These are phyloP conservation scores for Dufourea novaeangliae DNA, from an alignment of 1,140 invertebrate species.

Conservation along the genomic window DNA sequence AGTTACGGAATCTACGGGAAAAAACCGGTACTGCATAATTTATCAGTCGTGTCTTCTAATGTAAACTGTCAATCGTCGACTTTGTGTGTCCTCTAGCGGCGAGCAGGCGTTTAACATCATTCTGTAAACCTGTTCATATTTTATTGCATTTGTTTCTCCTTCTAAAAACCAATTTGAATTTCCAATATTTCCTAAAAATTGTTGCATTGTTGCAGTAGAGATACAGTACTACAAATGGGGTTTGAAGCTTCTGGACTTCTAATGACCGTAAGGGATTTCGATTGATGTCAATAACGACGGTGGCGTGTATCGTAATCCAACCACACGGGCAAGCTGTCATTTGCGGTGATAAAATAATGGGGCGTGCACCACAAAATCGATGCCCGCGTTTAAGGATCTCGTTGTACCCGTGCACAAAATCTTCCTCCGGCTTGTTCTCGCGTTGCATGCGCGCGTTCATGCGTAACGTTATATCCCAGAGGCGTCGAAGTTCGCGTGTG, in stretches of 20 bases:
- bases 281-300: too few relatives aligned
- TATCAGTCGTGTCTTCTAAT: background rate
- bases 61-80: background rate
- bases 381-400: slow-evolving; percentile 16
- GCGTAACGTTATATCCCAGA: background rate
- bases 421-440: slow-evolving; percentile 2
- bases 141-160: too few relatives aligned
- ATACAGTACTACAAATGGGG: too few relatives aligned
- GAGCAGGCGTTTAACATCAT: too few relatives aligned
- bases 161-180: too few relatives aligned
- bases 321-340: background rate
- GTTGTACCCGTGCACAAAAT: slow-evolving; percentile 9
- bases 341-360: slow-evolving; percentile 26
- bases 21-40: background rate
- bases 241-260: too few relatives aligned
- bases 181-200: too few relatives aligned
- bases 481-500: slow-evolving; percentile 40
- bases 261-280: too few relatives aligned
- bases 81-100: background rate
- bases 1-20: background rate
- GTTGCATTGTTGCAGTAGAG: too few relatives aligned
- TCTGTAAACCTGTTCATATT: too few relatives aligned
- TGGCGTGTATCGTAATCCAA: background rate
- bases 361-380: slow-evolving; percentile 23
- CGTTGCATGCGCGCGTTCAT: slow-evolving; percentile 15